Percentiles rank a stretch among this genome's conserved stretches.
Evolutionary conservation across 2,888 invertebrate species (phyloP).

Genomic region (Asteroscopus sphinx): DNA sequence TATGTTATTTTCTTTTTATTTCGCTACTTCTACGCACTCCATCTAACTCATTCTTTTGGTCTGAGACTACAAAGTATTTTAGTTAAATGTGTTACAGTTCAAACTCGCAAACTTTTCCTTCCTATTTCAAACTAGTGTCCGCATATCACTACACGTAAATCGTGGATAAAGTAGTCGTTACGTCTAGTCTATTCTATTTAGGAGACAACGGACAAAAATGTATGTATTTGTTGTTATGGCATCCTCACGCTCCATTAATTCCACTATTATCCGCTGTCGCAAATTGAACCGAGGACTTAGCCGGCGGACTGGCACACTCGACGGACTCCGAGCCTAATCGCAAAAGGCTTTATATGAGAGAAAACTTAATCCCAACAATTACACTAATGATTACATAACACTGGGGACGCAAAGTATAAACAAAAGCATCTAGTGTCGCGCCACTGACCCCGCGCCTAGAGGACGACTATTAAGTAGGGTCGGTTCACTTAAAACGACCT

Average conservation of each 20-base stretch:
- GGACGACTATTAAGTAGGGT: constrained; percentile 83
- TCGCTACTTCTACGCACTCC: too few relatives aligned
- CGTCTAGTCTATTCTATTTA: constrained; percentile 41
- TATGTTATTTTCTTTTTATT: too few relatives aligned
- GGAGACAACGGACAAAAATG: constrained; percentile 46
- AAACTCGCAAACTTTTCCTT: constrained; percentile 9
- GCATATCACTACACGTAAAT: constrained; percentile 33
- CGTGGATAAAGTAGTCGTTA: constrained; percentile 25
- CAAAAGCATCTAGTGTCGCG: constrained; percentile 73
- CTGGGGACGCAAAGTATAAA: constrained; percentile 78
- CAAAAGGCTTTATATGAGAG: constrained; percentile 65
- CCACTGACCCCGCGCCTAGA: constrained; percentile 75
- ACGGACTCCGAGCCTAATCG: constrained; percentile 55
- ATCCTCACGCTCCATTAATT: constrained; percentile 47
- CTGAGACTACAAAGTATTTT: constrained; percentile 15
- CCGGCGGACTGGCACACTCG: constrained; percentile 45
- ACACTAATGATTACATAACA: constrained; percentile 78
- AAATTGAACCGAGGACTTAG: constrained; percentile 59
- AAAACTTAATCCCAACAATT: constrained; percentile 74
- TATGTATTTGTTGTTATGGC: constrained; percentile 48
- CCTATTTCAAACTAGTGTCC: constrained; percentile 24
- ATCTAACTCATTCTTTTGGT: too few relatives aligned
- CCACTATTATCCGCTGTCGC: constrained; percentile 55
- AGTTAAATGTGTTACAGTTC: background rate
- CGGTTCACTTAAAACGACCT: constrained; percentile 82